These are phyloP conservation scores for Iguana delicatissima DNA, from an alignment of 2,797 vertebrate genomes.

Conservation along the genomic window DNA sequence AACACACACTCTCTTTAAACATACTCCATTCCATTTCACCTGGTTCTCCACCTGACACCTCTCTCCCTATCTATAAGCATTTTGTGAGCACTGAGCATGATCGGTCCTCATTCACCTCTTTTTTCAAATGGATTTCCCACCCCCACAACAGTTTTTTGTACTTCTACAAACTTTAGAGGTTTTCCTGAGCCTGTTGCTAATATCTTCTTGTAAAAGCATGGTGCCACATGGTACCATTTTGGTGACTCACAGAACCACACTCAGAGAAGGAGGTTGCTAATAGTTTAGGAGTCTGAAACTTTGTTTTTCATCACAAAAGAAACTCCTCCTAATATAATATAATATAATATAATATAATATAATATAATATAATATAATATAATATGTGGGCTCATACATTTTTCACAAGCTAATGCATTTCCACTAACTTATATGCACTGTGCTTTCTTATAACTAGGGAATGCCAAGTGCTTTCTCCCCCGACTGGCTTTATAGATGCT, in stretches of 20 bases:
- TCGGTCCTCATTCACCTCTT: neutral
- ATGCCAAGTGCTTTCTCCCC: slow-evolving; percentile 21
- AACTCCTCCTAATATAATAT: slow-evolving; percentile 24
- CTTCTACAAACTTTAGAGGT: neutral
- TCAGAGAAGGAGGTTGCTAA: neutral
- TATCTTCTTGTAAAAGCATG: neutral
- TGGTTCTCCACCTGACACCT: neutral
- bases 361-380: neutral
- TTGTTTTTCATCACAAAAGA: slow-evolving; percentile 11
- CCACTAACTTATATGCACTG: neutral
- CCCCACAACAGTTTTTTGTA: neutral
- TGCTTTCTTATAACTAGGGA: slow-evolving; percentile 9
- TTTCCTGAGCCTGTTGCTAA: neutral
- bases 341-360: too few species aligned
- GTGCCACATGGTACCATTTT: neutral
- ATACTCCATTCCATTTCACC: neutral
- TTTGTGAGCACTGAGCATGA: neutral
- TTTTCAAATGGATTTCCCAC: too few species aligned
- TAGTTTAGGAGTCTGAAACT: neutral
- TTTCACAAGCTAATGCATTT: slow-evolving; percentile 35
- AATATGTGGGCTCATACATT: neutral
- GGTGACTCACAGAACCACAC: too few species aligned
- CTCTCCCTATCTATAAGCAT: neutral
- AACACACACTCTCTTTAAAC: neutral
- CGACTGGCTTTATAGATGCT: neutral